phyloP scores from a whole-genome alignment of 1,140 invertebrate species.

The Aplysia californica region DNA sequence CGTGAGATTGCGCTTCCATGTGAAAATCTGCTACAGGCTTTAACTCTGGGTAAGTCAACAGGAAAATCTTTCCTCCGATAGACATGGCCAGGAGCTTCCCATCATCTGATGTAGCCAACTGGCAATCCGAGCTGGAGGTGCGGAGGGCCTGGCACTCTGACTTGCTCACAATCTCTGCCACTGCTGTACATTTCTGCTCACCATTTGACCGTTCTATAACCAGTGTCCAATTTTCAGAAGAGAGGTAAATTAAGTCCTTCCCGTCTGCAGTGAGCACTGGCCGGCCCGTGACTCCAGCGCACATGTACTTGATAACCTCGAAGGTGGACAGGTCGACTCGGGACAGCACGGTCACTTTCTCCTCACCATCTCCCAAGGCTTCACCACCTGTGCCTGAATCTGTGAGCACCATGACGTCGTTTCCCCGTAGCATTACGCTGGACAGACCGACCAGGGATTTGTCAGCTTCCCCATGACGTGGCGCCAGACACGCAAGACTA shows the following conservation, averaged over 20 bases:
- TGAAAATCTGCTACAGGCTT: not conserved
- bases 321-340: not conserved
- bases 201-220: too few relatives aligned
- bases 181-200: not conserved
- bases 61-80: not conserved
- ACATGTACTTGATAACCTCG: not conserved
- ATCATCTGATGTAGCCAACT: not conserved
- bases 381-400: too few relatives aligned
- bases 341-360: too few relatives aligned
- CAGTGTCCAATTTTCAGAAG: not conserved
- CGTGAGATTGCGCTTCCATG: not conserved
- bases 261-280: not conserved
- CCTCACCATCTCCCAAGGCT: too few relatives aligned
- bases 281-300: not conserved
- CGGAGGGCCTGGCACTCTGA: too few relatives aligned
- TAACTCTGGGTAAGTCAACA: not conserved
- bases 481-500: conserved; percentile 45
- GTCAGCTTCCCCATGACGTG: conserved; percentile 25
- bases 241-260: not conserved
- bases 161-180: not conserved
- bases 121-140: too few relatives aligned
- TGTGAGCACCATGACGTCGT: too few relatives aligned
- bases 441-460: conserved; percentile 17
- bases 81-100: not conserved
- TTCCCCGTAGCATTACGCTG: too few relatives aligned